Evolutionary conservation across 2,113 vertebrate species (phyloP).

Genomic region (Leuciscus idus): DNA sequence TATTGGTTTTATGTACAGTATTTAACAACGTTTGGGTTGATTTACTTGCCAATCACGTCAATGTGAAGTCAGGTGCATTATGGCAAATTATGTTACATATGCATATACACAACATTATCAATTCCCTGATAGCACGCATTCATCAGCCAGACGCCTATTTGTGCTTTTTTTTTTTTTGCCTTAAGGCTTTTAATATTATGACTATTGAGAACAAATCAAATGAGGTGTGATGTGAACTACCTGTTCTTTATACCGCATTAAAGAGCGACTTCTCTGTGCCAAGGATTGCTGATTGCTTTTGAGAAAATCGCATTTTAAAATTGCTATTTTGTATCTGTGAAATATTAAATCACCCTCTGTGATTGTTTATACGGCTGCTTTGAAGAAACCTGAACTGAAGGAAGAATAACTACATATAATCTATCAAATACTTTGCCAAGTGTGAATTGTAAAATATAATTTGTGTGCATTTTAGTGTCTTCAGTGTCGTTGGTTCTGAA

Average conservation of each 20-base stretch:
- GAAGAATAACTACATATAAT: background rate
- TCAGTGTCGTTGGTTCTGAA: background rate
- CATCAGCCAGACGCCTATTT: background rate
- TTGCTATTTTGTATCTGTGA: conserved; percentile 35
- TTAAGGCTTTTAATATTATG: conserved; percentile 3
- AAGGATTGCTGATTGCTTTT: conserved; percentile 10
- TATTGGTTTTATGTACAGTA: conserved; percentile 5
- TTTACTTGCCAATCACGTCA: background rate
- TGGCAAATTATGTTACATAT: background rate
- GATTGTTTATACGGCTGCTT: conserved; percentile 21
- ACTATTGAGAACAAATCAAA: conserved; percentile 8
- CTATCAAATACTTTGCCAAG: conserved; percentile 19
- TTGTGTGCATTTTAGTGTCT: conserved; percentile 34
- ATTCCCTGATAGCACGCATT: background rate
- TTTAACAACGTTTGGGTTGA: background rate
- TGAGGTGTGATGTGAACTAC: conserved; percentile 2
- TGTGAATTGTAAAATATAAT: conserved; percentile 20
- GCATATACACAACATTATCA: background rate
- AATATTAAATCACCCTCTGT: background rate
- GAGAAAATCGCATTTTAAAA: conserved; percentile 39
- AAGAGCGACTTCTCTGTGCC: background rate
- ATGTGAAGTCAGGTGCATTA: background rate
- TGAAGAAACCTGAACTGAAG: conserved; percentile 3
- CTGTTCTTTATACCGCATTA: conserved; percentile 12
- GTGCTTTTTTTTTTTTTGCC: background rate